Evolutionary conservation across 2,797 vertebrate genomes (phyloP).

Genomic region (Trachops cirrhosus): DNA sequence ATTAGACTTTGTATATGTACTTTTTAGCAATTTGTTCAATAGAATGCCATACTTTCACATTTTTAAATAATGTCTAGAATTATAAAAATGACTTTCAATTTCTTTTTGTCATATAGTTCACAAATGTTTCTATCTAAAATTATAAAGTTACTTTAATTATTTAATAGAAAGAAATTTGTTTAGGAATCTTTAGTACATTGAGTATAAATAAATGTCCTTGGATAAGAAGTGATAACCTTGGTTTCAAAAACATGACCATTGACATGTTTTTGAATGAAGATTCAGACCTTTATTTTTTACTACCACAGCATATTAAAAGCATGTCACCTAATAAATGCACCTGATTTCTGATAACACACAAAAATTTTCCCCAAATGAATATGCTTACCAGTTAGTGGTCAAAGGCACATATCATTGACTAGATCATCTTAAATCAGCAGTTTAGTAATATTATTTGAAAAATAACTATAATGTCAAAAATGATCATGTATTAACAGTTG

Average conservation of each 20-base stretch:
- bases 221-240: not conserved
- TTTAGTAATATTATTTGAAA: constrained; percentile 61
- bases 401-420: constrained; percentile 29
- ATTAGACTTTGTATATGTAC: not conserved
- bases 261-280: not conserved
- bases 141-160: not conserved
- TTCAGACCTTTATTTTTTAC: not conserved
- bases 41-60: not conserved
- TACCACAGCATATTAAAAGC: not conserved
- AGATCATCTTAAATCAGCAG: constrained; percentile 56
- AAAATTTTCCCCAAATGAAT: not conserved
- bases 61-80: not conserved
- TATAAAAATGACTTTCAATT: not conserved
- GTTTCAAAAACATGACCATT: too few relatives aligned
- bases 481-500: constrained; percentile 51
- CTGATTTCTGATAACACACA: not conserved
- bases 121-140: not conserved
- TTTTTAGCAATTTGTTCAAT: not conserved
- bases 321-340: not conserved
- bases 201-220: not conserved
- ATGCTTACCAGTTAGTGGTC: not conserved
- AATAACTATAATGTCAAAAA: constrained; percentile 53
- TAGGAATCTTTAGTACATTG: not conserved
- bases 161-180: not conserved
- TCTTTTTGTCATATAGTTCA: not conserved